A percentile compares a stretch with the other conserved stretches of the same genome.
These are phyloP conservation scores for Dasypolia templi DNA, from an alignment of 2,888 invertebrate genomes.

Conservation along the genomic window DNA sequence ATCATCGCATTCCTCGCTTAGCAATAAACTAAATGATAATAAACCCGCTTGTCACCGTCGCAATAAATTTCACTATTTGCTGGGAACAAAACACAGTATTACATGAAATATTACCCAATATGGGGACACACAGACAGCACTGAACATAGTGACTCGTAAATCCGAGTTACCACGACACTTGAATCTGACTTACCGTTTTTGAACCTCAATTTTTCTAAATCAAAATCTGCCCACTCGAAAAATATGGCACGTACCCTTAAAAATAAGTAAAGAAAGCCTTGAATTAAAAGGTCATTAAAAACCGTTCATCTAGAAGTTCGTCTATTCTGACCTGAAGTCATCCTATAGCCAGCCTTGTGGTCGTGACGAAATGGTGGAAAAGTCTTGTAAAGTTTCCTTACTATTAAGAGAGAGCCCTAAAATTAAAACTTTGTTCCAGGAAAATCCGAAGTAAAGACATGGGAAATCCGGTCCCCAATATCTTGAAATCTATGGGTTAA, in stretches of 20 bases:
- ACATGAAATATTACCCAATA: constrained; percentile 74
- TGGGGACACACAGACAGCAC: constrained; percentile 59
- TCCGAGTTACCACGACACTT: constrained; percentile 36
- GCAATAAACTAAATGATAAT: constrained; percentile 71
- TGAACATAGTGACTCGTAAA: constrained; percentile 59
- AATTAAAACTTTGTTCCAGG: constrained; percentile 32
- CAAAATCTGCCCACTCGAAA: background rate
- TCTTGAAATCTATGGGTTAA: constrained; percentile 57
- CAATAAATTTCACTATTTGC: constrained; percentile 71
- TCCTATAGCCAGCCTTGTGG: background rate
- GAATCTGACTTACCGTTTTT: constrained; percentile 4
- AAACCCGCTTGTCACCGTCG: constrained; percentile 68
- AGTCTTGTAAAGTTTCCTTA: constrained; percentile 9
- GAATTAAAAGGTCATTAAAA: constrained; percentile 27
- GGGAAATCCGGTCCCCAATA: constrained; percentile 38
- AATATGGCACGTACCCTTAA: constrained; percentile 1
- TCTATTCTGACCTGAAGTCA: constrained; percentile 18
- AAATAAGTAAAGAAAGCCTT: background rate
- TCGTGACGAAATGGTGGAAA: background rate
- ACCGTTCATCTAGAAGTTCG: constrained; percentile 1
- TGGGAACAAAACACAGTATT: constrained; percentile 69
- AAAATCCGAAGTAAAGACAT: constrained; percentile 33
- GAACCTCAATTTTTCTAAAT: constrained; percentile 27
- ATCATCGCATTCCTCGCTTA: constrained; percentile 59
- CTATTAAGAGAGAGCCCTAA: background rate